These are phyloP conservation scores for Hymenopus coronatus DNA, from an alignment of 2,888 invertebrate genomes.

Conservation along the genomic window DNA sequence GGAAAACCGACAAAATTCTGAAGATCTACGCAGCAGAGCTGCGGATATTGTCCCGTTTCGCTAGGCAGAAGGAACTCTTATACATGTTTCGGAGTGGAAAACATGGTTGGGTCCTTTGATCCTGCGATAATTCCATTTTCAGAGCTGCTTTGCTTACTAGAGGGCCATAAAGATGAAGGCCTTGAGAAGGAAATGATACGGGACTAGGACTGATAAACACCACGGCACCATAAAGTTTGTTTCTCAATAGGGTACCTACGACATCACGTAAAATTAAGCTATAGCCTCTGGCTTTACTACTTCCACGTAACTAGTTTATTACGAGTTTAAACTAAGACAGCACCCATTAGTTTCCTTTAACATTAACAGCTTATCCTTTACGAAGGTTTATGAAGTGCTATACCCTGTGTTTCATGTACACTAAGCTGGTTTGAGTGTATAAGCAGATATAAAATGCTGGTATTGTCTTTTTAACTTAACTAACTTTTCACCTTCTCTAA, in stretches of 20 bases:
- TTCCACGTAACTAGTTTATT: too few species aligned
- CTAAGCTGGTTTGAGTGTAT: too few species aligned
- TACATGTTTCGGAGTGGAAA: neutral
- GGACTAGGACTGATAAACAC: neutral
- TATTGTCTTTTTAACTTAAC: too few species aligned
- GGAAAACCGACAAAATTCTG: neutral
- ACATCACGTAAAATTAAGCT: too few species aligned
- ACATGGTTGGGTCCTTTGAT: neutral
- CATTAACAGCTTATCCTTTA: too few species aligned
- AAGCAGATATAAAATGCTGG: too few species aligned
- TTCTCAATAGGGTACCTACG: neutral
- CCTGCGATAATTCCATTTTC: neutral
- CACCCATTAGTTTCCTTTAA: too few species aligned
- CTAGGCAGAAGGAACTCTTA: neutral
- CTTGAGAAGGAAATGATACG: neutral
- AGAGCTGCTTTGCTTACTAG: neutral
- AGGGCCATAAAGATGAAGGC: neutral
- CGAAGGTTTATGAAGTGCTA: too few species aligned
- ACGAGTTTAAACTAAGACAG: too few species aligned
- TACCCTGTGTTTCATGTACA: too few species aligned
- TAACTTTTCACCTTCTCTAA: too few species aligned
- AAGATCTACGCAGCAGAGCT: neutral
- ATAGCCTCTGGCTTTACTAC: too few species aligned
- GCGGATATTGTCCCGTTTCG: neutral
- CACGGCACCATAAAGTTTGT: neutral